Base-by-base conservation (phyloP, 2,888 invertebrate species). In the Cyclophora punctaria region DNA sequence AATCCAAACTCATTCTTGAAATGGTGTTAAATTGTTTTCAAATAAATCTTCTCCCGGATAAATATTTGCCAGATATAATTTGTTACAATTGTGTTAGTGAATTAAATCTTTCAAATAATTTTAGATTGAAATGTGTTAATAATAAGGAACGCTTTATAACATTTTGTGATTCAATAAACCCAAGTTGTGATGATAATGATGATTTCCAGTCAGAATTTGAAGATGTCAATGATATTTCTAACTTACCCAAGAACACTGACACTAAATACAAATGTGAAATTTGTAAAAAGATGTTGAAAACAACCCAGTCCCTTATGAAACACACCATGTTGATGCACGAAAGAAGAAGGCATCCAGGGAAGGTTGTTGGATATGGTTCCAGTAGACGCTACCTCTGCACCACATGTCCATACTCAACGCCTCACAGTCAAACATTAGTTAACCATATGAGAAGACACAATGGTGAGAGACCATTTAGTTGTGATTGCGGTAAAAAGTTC, bases 361-460 rank as follows among this genome's bases (percentile, higher is more conserved):
- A 66, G 59, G 79, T 87, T 0, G 78, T 80, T 43, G 89, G 88
- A 3, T 80, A 66, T 70, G 87, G 88, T 35, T 59, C 67, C 7
- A 63, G 69, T 5, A 71, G 86, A 41, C 69, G 73, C 6, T 87
- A 87, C 56, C 80, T 86, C 56, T 89, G 89, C 56, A 76, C 77
- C n/a, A 69, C 72, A 57, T 89, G 89, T 62, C 53, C 75, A 6
- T 89, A 89, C 55, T 73, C 72, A 34, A 83, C 89, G 7, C 85
- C 80, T 2, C 83, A 88, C 59, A 86, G 87, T 48, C 88, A 89
- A 57, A 88, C 87, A 41, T 65, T 89, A 46, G 78, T 82, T 2
- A 86, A 89, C 57, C 89, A 89, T 55, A 78, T 81, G 73, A 71
- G 87, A 53, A 73, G 76, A 43, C 89, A 89, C 59, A 82, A 81